Conservation (phyloP, 2,888 invertebrate species). For the Oxystoma pomonae region DNA sequence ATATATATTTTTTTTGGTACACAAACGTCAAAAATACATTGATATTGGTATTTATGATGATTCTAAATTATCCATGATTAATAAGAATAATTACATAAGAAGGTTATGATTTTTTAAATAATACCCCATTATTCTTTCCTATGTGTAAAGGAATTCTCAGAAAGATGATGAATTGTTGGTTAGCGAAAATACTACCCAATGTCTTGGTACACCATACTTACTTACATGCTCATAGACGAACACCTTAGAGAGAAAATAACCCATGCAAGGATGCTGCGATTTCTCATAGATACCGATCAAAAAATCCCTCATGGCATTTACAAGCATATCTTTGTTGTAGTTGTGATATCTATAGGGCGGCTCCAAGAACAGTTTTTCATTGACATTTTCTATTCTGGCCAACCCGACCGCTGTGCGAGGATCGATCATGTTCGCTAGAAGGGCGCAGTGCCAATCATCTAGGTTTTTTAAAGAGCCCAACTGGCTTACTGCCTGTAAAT, state of each 20-base stretch:
- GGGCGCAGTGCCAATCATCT: slow-evolving; percentile 46
- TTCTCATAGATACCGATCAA: slow-evolving; percentile 45
- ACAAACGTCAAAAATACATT: no score
- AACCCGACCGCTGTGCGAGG: slow-evolving; percentile 71
- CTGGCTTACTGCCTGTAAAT: slow-evolving; percentile 52
- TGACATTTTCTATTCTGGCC: slow-evolving; percentile 66
- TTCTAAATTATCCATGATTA: no score
- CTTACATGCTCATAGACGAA: slow-evolving; percentile 47
- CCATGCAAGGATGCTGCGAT: slow-evolving; percentile 49
- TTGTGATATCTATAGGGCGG: slow-evolving; percentile 45
- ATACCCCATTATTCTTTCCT: no score
- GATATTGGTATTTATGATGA: no score
- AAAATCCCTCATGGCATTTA: slow-evolving; percentile 46
- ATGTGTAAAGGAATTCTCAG: no score
- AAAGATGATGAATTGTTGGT: slow-evolving; percentile 3
- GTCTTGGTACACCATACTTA: no score
- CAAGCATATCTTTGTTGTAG: slow-evolving; percentile 40
- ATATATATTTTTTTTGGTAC: no score
- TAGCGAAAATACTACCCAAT: slow-evolving; percentile 15
- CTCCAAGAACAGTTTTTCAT: slow-evolving; percentile 70
- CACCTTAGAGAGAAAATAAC: slow-evolving; percentile 48
- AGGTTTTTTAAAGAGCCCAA: slow-evolving; percentile 64
- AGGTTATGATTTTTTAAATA: no score
- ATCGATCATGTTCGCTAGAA: slow-evolving; percentile 77
- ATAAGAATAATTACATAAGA: no score